Evolutionary conservation across 2,113 vertebrate species (phyloP).

Genomic region (Apaloderma vittatum): DNA sequence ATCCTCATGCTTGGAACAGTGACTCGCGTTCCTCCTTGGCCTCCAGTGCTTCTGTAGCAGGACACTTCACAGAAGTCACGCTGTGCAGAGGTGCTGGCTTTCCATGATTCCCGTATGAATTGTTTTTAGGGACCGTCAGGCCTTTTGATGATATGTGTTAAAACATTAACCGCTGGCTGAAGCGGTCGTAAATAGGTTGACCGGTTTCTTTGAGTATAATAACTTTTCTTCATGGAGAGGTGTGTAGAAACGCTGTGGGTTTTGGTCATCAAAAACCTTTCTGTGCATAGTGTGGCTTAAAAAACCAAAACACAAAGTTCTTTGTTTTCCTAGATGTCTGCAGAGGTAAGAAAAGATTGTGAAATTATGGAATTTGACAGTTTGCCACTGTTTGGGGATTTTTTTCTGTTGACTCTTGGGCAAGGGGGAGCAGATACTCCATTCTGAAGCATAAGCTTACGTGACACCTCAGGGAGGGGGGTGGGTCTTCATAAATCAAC

Average conservation of each 20-base stretch:
- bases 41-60: not conserved
- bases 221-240: not conserved
- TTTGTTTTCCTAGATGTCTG: not conserved
- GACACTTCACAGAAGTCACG: accelerated
- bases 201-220: not conserved
- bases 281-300: not conserved
- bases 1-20: not conserved
- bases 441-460: not conserved
- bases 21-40: not conserved
- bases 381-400: not conserved
- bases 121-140: not conserved
- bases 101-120: not conserved
- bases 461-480: accelerated
- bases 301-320: not conserved
- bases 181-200: not conserved
- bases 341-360: not conserved
- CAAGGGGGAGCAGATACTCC: not conserved
- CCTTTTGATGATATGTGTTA: not conserved
- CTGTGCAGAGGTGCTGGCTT: not conserved
- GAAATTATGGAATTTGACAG: not conserved
- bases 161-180: not conserved
- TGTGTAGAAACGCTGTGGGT: not conserved
- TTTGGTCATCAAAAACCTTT: not conserved
- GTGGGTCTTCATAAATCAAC: not conserved
- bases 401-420: not conserved